A percentile compares a stretch with the other conserved stretches of the same genome.
Evolutionary conservation across 2,888 invertebrate species (phyloP).

Genomic region (Punctoribates punctum): DNA sequence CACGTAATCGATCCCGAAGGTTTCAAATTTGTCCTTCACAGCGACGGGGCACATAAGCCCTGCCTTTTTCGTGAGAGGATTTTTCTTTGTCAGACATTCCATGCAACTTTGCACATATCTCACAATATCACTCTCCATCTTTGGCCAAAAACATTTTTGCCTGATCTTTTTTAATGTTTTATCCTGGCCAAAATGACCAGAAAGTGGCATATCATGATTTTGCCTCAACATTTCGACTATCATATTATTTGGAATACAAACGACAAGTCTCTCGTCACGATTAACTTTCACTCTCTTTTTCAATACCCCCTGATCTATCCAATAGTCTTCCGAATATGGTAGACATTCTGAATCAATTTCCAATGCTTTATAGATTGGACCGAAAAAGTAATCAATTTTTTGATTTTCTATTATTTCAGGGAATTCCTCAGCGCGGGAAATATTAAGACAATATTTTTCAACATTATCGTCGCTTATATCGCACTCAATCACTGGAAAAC

Average conservation of each 20-base stretch:
- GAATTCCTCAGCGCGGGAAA: too few species aligned
- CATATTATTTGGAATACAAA: constrained; percentile 43
- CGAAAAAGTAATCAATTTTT: too few species aligned
- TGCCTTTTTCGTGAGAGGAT: not conserved
- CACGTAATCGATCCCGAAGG: constrained; percentile 44
- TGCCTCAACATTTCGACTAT: constrained; percentile 43
- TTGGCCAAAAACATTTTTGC: constrained; percentile 33
- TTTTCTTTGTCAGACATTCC: constrained; percentile 37
- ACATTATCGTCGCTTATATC: too few species aligned
- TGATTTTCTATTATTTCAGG: too few species aligned
- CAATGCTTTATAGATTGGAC: too few species aligned
- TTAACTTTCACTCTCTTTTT: too few species aligned
- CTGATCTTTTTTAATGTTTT: constrained; percentile 37
- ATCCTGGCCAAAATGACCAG: constrained; percentile 39
- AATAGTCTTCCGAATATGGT: too few species aligned
- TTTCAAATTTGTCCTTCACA: constrained; percentile 8
- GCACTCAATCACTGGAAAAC: too few species aligned
- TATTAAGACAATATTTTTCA: too few species aligned
- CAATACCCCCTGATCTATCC: too few species aligned
- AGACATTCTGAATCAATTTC: too few species aligned
- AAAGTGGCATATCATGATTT: constrained; percentile 45
- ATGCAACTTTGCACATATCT: constrained; percentile 25
- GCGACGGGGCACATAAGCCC: constrained; percentile 39
- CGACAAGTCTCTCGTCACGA: not conserved
- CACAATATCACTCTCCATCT: constrained; percentile 8